Base-by-base conservation (phyloP, 1,140 invertebrate species). In the Cotesia typhae region DNA sequence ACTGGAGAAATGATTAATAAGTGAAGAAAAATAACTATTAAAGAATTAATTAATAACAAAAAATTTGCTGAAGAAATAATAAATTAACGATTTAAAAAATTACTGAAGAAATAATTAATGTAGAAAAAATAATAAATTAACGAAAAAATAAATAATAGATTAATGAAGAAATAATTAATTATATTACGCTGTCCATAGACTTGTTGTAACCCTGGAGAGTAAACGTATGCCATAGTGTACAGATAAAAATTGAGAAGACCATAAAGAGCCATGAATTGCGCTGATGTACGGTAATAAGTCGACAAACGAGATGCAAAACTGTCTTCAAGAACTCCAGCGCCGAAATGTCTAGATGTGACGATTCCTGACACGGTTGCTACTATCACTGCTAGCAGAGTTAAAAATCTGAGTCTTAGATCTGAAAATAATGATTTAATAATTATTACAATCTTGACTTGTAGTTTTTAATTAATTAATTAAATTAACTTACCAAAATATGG, bases 211-310 rank as follows among this genome's bases (percentile, higher is more conserved):
- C 92, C 92, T 0, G 96, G 96, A 0, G 96, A 95, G 84, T 98
- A 98, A 4, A 98, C 94, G 85, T 96, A 98, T 2, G 95, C 95
- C 92, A 98, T 95, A 0, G 94, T 94, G 83, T 95, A 97, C 53
- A 98, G 83, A 83, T 98, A 98, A 83, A 97, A 96, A 88, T 99
- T 99, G 2, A 98, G 88, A 36, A 98, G 89, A n/a, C 96, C 95
- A 84, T 98, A 98, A 76, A 97, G 93, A 4, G 95, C 93, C 92
- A 98, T 96, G 87, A 98, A 98, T 79, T 97, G 94, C 2, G 93
- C 95, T 1, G 95, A 97, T 73, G 94, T 97, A 71, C 93, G 91
- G 83, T 97, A 96, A 82, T 93, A 94, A 55, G 94, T 95, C 3
- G 92, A 92, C 6, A 97, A 87, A 67, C 95, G 92, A 47, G 96